Evolutionary conservation across 1,140 invertebrate genomes (phyloP).

Genomic region (Drosophila murphyi): DNA sequence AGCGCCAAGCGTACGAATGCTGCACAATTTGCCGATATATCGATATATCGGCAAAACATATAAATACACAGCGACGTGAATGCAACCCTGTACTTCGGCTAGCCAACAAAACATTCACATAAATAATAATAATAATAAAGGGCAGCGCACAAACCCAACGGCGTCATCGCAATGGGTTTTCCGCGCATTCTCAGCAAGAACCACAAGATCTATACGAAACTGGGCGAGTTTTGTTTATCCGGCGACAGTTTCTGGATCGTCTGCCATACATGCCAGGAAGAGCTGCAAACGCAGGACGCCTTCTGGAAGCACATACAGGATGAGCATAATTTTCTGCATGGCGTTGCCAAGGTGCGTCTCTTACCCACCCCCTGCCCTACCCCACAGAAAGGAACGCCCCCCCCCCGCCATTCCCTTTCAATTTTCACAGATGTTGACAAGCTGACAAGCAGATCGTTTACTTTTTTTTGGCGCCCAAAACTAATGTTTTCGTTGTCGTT

Average conservation of each 20-base stretch:
- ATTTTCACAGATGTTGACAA: no score
- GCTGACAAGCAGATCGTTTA: no score
- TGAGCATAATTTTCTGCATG: slow-evolving; percentile 81
- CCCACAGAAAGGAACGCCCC: no score
- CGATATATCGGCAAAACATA: slow-evolving; percentile 4
- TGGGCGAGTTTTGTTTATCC: slow-evolving; percentile 78
- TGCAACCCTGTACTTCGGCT: slow-evolving; percentile 35
- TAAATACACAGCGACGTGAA: slow-evolving; percentile 1
- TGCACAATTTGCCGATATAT: not conserved
- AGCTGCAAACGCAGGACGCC: slow-evolving; percentile 79
- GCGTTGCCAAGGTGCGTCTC: slow-evolving; percentile 59
- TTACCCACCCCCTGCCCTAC: not conserved
- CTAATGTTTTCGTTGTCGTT: not conserved
- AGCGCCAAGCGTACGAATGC: not conserved
- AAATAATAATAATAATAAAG: slow-evolving; percentile 61
- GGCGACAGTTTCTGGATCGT: slow-evolving; percentile 82
- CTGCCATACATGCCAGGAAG: slow-evolving; percentile 80
- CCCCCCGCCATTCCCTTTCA: no score
- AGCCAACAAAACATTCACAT: slow-evolving; percentile 53
- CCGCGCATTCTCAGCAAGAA: slow-evolving; percentile 83
- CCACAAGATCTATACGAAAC: slow-evolving; percentile 81
- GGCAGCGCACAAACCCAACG: slow-evolving; percentile 35
- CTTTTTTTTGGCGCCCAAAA: slow-evolving; percentile 55
- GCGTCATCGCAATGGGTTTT: slow-evolving; percentile 76
- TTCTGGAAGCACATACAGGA: slow-evolving; percentile 84